Evolutionary conservation across 2,797 vertebrate species (phyloP).

Genomic region (Darevskia nairensis): DNA sequence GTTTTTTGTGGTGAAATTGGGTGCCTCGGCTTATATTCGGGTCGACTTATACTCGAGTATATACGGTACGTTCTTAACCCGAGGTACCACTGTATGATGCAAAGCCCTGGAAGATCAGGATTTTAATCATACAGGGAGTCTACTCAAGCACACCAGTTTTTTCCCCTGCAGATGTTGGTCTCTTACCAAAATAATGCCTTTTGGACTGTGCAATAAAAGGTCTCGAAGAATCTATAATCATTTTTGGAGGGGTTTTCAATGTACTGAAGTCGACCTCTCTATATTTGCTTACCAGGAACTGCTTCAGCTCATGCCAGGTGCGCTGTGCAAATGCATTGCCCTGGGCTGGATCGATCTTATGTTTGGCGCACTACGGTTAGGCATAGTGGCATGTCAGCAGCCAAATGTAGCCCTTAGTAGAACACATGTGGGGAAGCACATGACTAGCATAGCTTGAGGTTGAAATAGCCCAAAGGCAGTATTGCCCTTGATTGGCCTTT

Average conservation of each 20-base stretch:
- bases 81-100: too few relatives aligned
- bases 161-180: not conserved
- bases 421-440: not conserved
- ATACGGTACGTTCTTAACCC: too few relatives aligned
- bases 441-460: not conserved
- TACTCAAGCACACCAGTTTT: too few relatives aligned
- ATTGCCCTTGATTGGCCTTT: not conserved
- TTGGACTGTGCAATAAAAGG: constrained; percentile 38
- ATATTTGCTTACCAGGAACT: constrained; percentile 40
- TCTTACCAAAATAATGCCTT: constrained; percentile 43
- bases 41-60: too few relatives aligned
- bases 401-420: not conserved
- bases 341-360: not conserved
- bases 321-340: not conserved
- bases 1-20: too few relatives aligned
- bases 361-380: not conserved
- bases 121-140: too few relatives aligned
- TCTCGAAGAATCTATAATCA: constrained; percentile 42
- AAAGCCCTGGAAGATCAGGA: too few relatives aligned
- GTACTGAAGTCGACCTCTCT: constrained; percentile 48
- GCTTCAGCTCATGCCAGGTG: not conserved
- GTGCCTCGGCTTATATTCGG: too few relatives aligned
- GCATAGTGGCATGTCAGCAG: not conserved
- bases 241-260: constrained; percentile 54
- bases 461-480: not conserved